phyloP scores from a whole-genome alignment of 2,797 vertebrate genomes.

The Sebastes oblongus region DNA sequence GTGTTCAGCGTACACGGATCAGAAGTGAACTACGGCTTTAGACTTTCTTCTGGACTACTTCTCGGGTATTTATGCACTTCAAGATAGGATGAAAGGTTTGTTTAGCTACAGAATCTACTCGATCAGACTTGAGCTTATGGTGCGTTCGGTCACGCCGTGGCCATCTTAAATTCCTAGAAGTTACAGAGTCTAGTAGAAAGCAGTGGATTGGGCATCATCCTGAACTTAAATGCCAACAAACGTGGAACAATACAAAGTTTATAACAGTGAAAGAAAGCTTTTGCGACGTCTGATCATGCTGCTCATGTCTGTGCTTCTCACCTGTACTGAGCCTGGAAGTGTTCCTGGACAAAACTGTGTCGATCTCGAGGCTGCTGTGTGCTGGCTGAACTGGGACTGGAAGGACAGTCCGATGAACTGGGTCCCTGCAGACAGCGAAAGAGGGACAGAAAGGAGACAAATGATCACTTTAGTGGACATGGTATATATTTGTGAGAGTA shows the following conservation, averaged over 20 bases:
- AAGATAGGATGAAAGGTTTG: background rate
- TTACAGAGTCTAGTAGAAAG: background rate
- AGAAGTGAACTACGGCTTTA: background rate
- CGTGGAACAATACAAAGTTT: background rate
- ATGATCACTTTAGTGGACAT: background rate
- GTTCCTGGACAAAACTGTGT: slow-evolving; percentile 94
- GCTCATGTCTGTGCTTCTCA: slow-evolving; percentile 62
- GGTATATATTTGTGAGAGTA: background rate
- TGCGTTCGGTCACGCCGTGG: background rate
- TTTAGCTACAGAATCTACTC: background rate
- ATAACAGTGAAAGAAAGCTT: background rate
- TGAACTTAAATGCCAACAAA: background rate
- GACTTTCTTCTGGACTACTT: background rate
- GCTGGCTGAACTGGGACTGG: slow-evolving; percentile 54
- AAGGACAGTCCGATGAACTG: slow-evolving; percentile 62
- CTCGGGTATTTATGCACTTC: background rate
- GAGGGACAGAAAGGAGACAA: background rate
- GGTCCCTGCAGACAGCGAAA: slow-evolving; percentile 71
- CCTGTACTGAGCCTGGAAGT: slow-evolving; percentile 98
- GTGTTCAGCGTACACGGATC: background rate
- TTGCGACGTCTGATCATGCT: background rate
- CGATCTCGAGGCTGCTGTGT: slow-evolving; percentile 64
- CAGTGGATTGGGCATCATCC: background rate
- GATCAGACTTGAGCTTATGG: background rate
- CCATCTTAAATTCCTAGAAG: background rate